A percentile compares a stretch with the other conserved stretches of the same genome.
These are phyloP conservation scores for Pseudorhombus dupliciocellatus DNA, from an alignment of 2,113 vertebrate genomes.

Conservation along the genomic window DNA sequence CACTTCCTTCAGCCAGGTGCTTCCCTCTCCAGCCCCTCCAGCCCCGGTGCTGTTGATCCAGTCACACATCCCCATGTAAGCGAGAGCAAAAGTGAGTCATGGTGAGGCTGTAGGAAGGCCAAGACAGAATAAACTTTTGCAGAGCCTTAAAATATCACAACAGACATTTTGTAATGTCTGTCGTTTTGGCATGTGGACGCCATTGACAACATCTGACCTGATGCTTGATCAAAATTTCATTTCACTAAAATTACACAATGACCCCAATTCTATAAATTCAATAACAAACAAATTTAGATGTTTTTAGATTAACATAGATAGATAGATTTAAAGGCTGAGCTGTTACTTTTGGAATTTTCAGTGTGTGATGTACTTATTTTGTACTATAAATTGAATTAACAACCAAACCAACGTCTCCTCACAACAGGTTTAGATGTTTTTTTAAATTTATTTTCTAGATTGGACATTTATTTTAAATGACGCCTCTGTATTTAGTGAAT, in stretches of 20 bases:
- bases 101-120: slow-evolving; percentile 39
- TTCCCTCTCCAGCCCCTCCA: slow-evolving; percentile 64
- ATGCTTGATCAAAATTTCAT: not conserved
- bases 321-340: no score
- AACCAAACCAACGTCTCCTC: no score
- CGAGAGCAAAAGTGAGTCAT: slow-evolving; percentile 61
- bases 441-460: not conserved
- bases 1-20: slow-evolving; percentile 74
- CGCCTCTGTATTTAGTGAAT: not conserved
- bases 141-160: slow-evolving; percentile 47
- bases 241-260: not conserved
- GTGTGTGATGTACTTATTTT: no score
- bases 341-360: not conserved
- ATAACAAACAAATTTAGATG: no score
- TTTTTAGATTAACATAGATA: no score
- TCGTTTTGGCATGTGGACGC: not conserved
- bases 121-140: slow-evolving; percentile 42
- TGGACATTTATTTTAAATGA: not conserved
- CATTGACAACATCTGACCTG: not conserved
- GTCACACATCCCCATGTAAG: slow-evolving; percentile 56
- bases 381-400: no score
- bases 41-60: slow-evolving; percentile 47
- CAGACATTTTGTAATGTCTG: slow-evolving; percentile 48
- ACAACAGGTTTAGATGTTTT: no score
- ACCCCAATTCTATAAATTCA: not conserved